phyloP scores from a whole-genome alignment of 2,797 vertebrate species.

The Fundulus diaphanus region DNA sequence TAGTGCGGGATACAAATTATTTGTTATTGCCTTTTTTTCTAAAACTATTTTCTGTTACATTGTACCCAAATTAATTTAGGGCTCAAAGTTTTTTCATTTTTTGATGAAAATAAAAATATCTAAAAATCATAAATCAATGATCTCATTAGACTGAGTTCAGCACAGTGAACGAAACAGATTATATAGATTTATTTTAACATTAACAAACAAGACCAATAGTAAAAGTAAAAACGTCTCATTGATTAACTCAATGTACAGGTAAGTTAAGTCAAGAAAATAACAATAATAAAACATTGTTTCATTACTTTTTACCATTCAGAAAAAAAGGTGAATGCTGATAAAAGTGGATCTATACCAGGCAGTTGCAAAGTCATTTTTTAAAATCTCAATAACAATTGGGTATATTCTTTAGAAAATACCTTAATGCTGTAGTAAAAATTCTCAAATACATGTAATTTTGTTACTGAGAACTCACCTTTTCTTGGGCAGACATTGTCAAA shows the following conservation, averaged over 20 bases:
- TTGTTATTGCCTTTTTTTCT: neutral
- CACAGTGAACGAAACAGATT: neutral
- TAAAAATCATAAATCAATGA: neutral
- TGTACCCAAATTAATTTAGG: neutral
- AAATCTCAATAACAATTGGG: neutral
- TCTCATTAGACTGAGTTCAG: neutral
- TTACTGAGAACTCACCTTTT: constrained; percentile 64
- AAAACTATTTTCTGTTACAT: neutral
- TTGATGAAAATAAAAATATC: neutral
- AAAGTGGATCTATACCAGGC: neutral
- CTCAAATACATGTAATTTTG: neutral
- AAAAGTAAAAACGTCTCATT: neutral
- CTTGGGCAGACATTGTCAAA: constrained; percentile 63
- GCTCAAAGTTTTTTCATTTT: neutral
- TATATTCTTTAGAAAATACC: neutral
- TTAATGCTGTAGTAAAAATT: neutral
- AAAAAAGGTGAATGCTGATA: neutral
- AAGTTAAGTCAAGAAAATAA: neutral
- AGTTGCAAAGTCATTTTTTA: neutral
- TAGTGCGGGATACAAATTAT: neutral
- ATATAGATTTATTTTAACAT: neutral
- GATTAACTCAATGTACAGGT: neutral
- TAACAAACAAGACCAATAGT: neutral
- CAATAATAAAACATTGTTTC: neutral
- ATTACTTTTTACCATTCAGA: neutral